Evolutionary conservation across 2,888 invertebrate species (phyloP), one percentile per base, ranked within the genome.

Genomic region (Agrochola lychnidis): DNA sequence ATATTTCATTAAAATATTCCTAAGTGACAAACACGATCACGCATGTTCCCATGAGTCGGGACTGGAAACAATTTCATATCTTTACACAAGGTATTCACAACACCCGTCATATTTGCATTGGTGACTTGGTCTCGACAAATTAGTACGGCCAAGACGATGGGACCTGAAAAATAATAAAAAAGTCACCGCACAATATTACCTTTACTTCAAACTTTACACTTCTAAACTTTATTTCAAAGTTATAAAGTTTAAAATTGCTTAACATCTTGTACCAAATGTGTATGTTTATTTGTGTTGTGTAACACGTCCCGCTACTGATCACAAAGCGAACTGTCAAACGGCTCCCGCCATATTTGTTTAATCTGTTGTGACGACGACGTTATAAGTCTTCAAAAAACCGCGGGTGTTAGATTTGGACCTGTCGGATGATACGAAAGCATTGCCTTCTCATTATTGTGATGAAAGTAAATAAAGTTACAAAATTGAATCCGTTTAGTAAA

Each of bases 81-180:
- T 96, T 96, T 95, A 95, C 96, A 91, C 94, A 96, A 96, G 87
- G 90, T 92, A 96, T 96, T 96, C 95, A 96, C 96, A 92, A 94
- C 90, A 85, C 91, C 87, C 89, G 90, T 90, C 91, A 91, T 96
- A 95, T 96, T 96, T 96, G 96, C 95, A 92, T 95, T 96, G 94
- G 95, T 94, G 95, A 95, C 95, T 95, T 92, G 93, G 93, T 91
- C 92, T 90, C 90, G 92, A 96, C 94, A 93, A 95, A 96, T 96
- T 96, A 95, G 96, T 94, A 92, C 94, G 90, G 84, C 87, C 90
- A 86, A 89, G 87, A 70, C 90, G 88, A 90, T 88, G 88, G 88
- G 87, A 87, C 89, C 87, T 91, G 90, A 92, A 94, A 93, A 94
- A 93, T 91, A 94, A 93, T 87, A 93, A 92, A 92, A 92, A 92